phyloP scores from a whole-genome alignment of 2,113 vertebrate species.

The Ahaetulla prasina region DNA sequence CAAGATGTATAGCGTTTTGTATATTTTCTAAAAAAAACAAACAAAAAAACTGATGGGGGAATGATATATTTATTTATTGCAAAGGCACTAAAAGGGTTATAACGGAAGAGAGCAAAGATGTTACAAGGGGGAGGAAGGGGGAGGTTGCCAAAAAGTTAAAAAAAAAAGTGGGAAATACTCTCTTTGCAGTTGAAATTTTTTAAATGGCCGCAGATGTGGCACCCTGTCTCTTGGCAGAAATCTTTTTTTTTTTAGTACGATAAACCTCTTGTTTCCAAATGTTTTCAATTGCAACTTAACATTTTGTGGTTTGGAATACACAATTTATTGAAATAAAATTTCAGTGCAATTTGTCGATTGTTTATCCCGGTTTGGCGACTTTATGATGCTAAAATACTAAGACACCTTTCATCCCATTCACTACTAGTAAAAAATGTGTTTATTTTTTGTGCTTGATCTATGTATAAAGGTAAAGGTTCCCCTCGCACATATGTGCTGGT shows the following conservation, averaged over 20 bases:
- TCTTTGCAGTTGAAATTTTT: slow-evolving; percentile 66
- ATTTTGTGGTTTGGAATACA: slow-evolving; percentile 54
- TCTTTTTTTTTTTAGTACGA: slow-evolving; percentile 35
- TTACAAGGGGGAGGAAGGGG: slow-evolving; percentile 45
- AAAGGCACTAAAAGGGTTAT: slow-evolving; percentile 71
- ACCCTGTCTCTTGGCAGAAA: slow-evolving; percentile 29
- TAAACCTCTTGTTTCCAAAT: slow-evolving; percentile 41
- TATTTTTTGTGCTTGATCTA: neutral
- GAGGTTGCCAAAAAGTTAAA: slow-evolving; percentile 33
- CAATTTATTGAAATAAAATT: slow-evolving; percentile 65
- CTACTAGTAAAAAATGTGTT: neutral
- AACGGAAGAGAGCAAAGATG: slow-evolving; percentile 47
- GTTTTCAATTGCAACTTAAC: slow-evolving; percentile 50
- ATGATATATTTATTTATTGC: slow-evolving; percentile 98
- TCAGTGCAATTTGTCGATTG: slow-evolving; percentile 40
- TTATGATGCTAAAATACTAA: fast-evolving
- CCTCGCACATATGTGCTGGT: too few species aligned
- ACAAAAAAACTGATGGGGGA: slow-evolving; percentile 72
- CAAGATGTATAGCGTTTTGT: slow-evolving; percentile 77
- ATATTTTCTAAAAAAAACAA: slow-evolving; percentile 74
- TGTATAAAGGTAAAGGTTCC: too few species aligned
- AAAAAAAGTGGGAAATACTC: slow-evolving; percentile 17
- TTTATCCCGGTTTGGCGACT: neutral
- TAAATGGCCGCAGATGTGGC: slow-evolving; percentile 43
- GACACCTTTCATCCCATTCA: neutral